phyloP scores from a whole-genome alignment of 2,888 invertebrate species.

The Steinernema hermaphroditum region DNA sequence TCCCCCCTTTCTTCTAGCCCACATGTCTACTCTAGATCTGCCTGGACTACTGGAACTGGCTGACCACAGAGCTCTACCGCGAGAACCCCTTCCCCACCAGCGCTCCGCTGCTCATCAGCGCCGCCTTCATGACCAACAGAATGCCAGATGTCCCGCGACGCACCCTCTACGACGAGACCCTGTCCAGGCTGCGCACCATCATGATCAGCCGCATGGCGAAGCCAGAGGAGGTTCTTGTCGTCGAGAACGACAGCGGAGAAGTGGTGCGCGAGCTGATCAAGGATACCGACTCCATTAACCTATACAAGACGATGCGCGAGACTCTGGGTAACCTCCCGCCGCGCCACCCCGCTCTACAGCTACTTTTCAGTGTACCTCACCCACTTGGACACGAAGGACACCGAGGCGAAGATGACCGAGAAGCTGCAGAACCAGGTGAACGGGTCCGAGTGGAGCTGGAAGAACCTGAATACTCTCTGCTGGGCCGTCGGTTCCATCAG shows the following conservation, averaged over 20 bases:
- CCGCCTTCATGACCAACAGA: background rate
- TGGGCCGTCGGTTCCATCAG: conserved; percentile 99
- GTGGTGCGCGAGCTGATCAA: conserved; percentile 98
- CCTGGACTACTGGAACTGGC: conserved; percentile 94
- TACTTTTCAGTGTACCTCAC: conserved; percentile 82
- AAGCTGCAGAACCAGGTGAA: conserved; percentile 95
- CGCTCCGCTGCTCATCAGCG: conserved; percentile 11
- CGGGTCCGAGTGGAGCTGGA: conserved; percentile 99
- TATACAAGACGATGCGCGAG: conserved; percentile 94
- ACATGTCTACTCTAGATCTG: conserved; percentile 75
- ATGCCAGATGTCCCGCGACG: conserved; percentile 39
- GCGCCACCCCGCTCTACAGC: too few relatives aligned
- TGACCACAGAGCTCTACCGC: conserved; percentile 88
- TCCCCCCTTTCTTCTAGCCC: background rate
- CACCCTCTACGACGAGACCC: conserved; percentile 43
- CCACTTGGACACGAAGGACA: conserved; percentile 95
- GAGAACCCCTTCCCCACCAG: conserved; percentile 75
- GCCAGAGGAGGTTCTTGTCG: conserved; percentile 97
- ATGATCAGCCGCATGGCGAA: conserved; percentile 99
- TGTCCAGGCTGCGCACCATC: conserved; percentile 79
- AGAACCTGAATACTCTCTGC: conserved; percentile 96
- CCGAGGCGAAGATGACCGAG: conserved; percentile 97
- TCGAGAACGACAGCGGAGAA: conserved; percentile 82
- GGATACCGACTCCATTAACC: conserved; percentile 97
- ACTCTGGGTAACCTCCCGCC: conserved; percentile 69